These are phyloP conservation scores for Cryptophagus acutangulus DNA, from an alignment of 2,888 invertebrate species.

Conservation along the genomic window DNA sequence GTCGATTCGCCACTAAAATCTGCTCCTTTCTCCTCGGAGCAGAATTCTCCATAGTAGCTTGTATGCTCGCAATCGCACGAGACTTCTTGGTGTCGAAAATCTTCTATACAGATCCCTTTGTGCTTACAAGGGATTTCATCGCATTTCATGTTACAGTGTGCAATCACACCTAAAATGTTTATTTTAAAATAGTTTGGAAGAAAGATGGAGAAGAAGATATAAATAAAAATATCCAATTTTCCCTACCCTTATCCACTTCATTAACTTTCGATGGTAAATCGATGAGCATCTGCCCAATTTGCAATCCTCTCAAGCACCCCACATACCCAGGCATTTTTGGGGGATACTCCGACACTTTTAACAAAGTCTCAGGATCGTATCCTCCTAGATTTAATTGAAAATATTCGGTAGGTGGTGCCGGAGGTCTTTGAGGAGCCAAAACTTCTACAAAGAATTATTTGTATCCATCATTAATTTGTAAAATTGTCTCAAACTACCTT, in stretches of 20 bases:
- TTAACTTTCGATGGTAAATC: constrained; percentile 69
- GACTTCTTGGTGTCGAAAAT: constrained; percentile 79
- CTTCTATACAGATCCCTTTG: constrained; percentile 81
- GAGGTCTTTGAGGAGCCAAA: constrained; percentile 80
- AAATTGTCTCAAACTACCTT: constrained; percentile 53
- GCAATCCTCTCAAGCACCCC: constrained; percentile 81
- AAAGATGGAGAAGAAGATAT: too few relatives aligned
- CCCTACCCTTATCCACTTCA: constrained; percentile 60
- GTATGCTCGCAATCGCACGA: constrained; percentile 86
- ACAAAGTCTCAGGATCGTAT: constrained; percentile 69
- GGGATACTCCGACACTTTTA: constrained; percentile 54
- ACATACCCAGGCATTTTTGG: constrained; percentile 67
- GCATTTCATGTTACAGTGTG: constrained; percentile 85
- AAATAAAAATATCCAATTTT: too few relatives aligned
- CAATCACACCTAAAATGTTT: constrained; percentile 62
- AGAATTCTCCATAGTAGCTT: constrained; percentile 84
- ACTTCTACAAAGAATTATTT: constrained; percentile 61
- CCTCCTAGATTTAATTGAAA: constrained; percentile 86
- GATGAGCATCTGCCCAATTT: constrained; percentile 76
- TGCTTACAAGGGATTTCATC: constrained; percentile 84
- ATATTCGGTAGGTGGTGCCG: constrained; percentile 83
- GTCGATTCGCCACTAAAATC: constrained; percentile 85
- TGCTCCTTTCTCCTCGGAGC: constrained; percentile 85
- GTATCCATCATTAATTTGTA: constrained; percentile 3
- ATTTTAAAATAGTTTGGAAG: too few relatives aligned